Percentiles rank a stretch among this genome's conserved stretches.
phyloP scores from a whole-genome alignment of 2,888 invertebrate species.

The Caenorhabditis sinica region DNA sequence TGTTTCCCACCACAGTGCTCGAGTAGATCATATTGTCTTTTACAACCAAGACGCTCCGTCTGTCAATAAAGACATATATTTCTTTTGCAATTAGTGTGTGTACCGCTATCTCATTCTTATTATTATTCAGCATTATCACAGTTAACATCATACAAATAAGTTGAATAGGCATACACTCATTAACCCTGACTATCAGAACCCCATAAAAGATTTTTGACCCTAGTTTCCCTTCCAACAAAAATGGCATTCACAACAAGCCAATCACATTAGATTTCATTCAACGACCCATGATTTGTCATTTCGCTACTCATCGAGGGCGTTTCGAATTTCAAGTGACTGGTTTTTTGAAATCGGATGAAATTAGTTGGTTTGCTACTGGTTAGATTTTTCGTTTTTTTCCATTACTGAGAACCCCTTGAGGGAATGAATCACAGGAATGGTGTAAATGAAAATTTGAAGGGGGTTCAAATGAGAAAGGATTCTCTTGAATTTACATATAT shows the following conservation, averaged over 20 bases:
- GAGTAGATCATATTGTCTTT: background rate
- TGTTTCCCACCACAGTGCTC: background rate
- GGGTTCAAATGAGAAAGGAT: background rate
- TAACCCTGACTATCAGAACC: too few species aligned
- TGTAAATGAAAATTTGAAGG: too few species aligned
- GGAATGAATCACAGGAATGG: background rate
- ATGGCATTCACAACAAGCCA: slow-evolving; percentile 23
- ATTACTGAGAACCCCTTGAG: background rate
- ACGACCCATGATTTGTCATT: slow-evolving; percentile 24
- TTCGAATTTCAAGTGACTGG: background rate
- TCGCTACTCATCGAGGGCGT: background rate
- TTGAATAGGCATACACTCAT: background rate
- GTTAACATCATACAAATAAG: slow-evolving; percentile 28
- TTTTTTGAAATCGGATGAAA: slow-evolving; percentile 12
- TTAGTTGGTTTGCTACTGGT: background rate
- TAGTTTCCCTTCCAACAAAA: background rate
- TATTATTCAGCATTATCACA: slow-evolving; percentile 25
- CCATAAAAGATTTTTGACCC: background rate
- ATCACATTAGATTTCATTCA: slow-evolving; percentile 22
- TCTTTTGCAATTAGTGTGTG: slow-evolving; percentile 22
- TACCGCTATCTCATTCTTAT: slow-evolving; percentile 44
- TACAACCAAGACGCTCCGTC: background rate
- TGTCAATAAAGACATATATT: slow-evolving; percentile 29
- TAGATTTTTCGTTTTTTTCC: background rate
- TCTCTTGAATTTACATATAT: too few species aligned